Base-by-base conservation (phyloP, 2,888 invertebrate genomes). In the Caenorhabditis zanzibari region DNA sequence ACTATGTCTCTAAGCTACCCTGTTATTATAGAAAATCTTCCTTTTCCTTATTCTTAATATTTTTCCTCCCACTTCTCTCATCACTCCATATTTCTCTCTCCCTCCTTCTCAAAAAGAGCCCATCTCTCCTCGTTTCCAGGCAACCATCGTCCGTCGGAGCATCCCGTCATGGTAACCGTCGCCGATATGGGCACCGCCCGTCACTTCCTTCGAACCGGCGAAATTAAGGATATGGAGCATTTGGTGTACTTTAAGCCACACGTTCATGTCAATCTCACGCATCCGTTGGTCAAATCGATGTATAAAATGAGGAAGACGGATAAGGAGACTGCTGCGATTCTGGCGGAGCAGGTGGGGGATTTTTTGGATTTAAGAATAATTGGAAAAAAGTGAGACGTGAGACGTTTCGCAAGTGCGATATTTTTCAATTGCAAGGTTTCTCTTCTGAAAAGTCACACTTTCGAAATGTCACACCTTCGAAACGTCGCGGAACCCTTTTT, bases 161-260 rank as follows among this genome's bases (percentile, higher is more conserved):
- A 98, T 93, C 98, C 98, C 0, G 98, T 97, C 92, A 96, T 97
- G 0, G 95, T 98, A 2, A 97, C 97, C 0, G 97, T 98, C 96
- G 49, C 75, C 10, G 97, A 98, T 93, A 97, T 98, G 97, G 97
- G 96, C 0, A 96, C 97, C 1, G 97, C 98, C 0, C 94, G 98
- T 59, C 97, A 98, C 93, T 97, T 98, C 92, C 95, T 98, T 73
- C 95, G 96, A 73, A 96, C 96, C 71, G 88, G 88, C 24, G 86
- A 90, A 95, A 82, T 89, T 64, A 92, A 88, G 77, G 91, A 91
- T 68, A 88, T 87, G 90, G 95, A 95, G 92, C 95, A 96, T 91
- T 96, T 95, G 92, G 95, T 87, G 41, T 86, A 82, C 63, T 87
- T 86, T 72, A 84, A 97, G 91, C 97, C 98, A 0, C 96, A 96